These are phyloP conservation scores for Eubasilissa splendida DNA, from an alignment of 2,888 invertebrate genomes.

Conservation along the genomic window DNA sequence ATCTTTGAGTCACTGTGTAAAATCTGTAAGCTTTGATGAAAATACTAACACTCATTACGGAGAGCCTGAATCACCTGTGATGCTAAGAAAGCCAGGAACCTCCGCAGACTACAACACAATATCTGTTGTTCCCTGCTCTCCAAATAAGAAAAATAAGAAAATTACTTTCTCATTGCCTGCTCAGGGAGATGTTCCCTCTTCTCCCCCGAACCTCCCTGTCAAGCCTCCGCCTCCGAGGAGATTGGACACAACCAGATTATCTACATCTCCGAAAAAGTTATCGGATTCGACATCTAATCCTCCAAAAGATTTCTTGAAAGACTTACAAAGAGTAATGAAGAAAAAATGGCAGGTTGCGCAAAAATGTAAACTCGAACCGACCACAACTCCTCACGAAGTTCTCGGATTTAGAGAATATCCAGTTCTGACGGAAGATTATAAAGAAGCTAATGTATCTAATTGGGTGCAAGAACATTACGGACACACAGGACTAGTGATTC, in stretches of 20 bases:
- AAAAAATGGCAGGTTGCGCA: slow-evolving; percentile 96
- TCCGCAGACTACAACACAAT: slow-evolving; percentile 69
- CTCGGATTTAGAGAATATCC: slow-evolving; percentile 90
- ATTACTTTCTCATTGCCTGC: slow-evolving; percentile 76
- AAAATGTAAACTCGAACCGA: slow-evolving; percentile 89
- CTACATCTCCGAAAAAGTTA: slow-evolving; percentile 82
- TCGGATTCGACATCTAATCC: slow-evolving; percentile 82
- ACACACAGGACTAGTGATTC: slow-evolving; percentile 62
- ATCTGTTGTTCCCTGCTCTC: slow-evolving; percentile 64
- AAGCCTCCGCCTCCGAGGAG: slow-evolving; percentile 85
- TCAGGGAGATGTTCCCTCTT: slow-evolving; percentile 68
- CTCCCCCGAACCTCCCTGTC: slow-evolving; percentile 72
- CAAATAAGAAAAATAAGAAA: slow-evolving; percentile 75
- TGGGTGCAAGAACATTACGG: slow-evolving; percentile 94
- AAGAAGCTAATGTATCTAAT: slow-evolving; percentile 88
- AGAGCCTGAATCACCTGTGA: slow-evolving; percentile 60
- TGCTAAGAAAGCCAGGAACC: slow-evolving; percentile 70
- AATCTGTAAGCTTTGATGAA: slow-evolving; percentile 47
- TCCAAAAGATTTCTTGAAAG: slow-evolving; percentile 87
- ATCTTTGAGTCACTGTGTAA: slow-evolving; percentile 8
- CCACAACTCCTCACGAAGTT: slow-evolving; percentile 93
- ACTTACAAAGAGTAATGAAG: slow-evolving; percentile 92
- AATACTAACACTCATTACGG: slow-evolving; percentile 24
- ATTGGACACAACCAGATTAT: slow-evolving; percentile 81
- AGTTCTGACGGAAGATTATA: slow-evolving; percentile 78